These are phyloP conservation scores for Jacana jacana DNA, from an alignment of 2,113 vertebrate species.

Conservation along the genomic window DNA sequence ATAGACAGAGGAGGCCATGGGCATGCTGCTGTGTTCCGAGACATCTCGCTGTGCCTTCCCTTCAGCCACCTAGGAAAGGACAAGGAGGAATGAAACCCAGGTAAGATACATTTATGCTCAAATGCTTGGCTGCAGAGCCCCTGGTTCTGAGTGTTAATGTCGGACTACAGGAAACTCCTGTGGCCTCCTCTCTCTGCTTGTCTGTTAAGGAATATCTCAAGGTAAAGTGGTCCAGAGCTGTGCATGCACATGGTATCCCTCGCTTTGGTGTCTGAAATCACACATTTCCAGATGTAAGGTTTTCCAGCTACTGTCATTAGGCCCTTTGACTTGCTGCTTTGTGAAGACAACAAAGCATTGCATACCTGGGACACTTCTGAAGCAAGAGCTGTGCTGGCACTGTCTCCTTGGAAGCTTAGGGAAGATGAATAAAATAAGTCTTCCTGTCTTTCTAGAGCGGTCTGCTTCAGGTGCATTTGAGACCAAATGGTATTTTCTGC, in stretches of 20 bases:
- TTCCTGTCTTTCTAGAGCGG: constrained; percentile 17
- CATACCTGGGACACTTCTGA: constrained; percentile 55
- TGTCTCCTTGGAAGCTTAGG: constrained; percentile 52
- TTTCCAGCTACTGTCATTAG: background rate
- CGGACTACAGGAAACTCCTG: background rate
- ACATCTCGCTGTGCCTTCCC: constrained; percentile 28
- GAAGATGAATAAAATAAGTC: constrained; percentile 39
- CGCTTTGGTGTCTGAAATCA: background rate
- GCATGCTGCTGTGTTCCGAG: background rate
- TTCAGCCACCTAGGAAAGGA: constrained; percentile 52
- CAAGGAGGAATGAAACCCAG: constrained; percentile 10
- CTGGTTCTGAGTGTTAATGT: background rate
- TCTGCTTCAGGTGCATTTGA: constrained; percentile 55
- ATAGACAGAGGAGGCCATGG: constrained; percentile 35
- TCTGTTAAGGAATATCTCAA: background rate
- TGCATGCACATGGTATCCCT: background rate
- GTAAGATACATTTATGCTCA: background rate
- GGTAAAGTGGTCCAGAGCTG: background rate
- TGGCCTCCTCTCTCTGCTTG: background rate
- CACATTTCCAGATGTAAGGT: background rate
- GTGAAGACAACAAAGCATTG: background rate
- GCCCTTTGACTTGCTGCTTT: background rate
- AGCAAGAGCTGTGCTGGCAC: constrained; percentile 52
- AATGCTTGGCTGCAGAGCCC: background rate
- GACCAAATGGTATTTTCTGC: constrained; percentile 63